Base-by-base conservation (phyloP, 2,113 vertebrate species). In the Equus przewalskii region DNA sequence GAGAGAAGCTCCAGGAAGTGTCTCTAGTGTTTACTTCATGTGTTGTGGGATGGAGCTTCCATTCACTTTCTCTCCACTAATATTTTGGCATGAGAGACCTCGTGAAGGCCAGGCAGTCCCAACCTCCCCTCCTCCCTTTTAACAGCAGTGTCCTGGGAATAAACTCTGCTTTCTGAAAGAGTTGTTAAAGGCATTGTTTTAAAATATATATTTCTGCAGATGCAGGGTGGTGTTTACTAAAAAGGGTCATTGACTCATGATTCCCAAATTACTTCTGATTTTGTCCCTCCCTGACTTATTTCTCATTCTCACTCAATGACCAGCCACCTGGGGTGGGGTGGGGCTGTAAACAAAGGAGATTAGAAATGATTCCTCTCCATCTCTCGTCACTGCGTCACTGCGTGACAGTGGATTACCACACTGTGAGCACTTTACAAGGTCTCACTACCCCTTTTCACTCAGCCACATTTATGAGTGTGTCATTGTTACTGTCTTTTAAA, bases 161-260 rank as follows among this genome's bases (percentile, higher is more conserved):
- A 60, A 41, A 69, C 60, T 46, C 60, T 56, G 14, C 60, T 96
- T 96, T 62, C 84, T 88, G 22, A 84, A 83, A 82, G 76, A 62
- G 36, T 56, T 76, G 51, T 62, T 67, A 16, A 96, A 88, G 6
- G 26, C 22, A 46, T 36, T 65, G 44, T 51, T 88, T 64, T 6
- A 36, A 56, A 67, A 22, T 62, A 60, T n/a, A 54, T 85, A 69
- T 83, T 93, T 92, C 81, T 83, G 28, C 72, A 93, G 85, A 78
- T 15, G 24, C 78, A 73, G 69, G 19, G 51, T 46, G 15, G 13
- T 36, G 4, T 67, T 49, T 87, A 67, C 12, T 58, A 41, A 78
- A 93, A 78, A 51, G 78, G 16, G 51, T 73, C 5, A 3, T 73
- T 92, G 49, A 49, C 33, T 97, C 72, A 22, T 2, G n/a, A 51